phyloP scores from a whole-genome alignment of 2,797 vertebrate genomes.

The Anguilla pacifica region DNA sequence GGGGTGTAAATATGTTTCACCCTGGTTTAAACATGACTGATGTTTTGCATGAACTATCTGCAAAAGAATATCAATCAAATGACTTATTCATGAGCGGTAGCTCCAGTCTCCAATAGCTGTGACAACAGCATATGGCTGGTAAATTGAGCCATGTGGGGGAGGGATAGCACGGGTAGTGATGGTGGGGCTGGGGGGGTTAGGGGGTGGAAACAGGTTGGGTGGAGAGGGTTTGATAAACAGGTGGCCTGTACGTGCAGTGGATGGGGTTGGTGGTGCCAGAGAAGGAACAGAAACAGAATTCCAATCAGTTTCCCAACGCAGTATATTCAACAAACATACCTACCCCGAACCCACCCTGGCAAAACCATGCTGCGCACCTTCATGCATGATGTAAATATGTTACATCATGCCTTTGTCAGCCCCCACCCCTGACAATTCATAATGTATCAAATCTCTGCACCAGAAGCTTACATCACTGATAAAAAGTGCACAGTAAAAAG shows the following conservation, averaged over 20 bases:
- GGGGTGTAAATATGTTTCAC: constrained; percentile 33
- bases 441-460: constrained; percentile 40
- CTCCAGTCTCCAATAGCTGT: constrained; percentile 56
- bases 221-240: constrained; percentile 62
- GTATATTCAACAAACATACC: not conserved
- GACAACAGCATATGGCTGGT: constrained; percentile 77
- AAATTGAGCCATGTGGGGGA: constrained; percentile 74
- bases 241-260: constrained; percentile 66
- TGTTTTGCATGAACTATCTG: constrained; percentile 63
- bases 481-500: not conserved
- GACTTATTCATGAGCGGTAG: constrained; percentile 72
- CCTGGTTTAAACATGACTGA: constrained; percentile 65
- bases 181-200: constrained; percentile 32
- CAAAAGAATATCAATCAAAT: constrained; percentile 55
- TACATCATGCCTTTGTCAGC: not conserved
- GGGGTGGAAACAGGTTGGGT: constrained; percentile 20
- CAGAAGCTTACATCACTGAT: constrained; percentile 31
- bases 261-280: constrained; percentile 42
- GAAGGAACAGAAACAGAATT: constrained; percentile 27
- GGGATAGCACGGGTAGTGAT: not conserved
- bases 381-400: not conserved
- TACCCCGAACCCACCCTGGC: not conserved
- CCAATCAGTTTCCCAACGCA: constrained; percentile 24
- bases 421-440: constrained; percentile 17
- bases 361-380: not conserved